Evolutionary conservation across 1,140 invertebrate species (phyloP).

Genomic region (Tetranychus urticae): DNA sequence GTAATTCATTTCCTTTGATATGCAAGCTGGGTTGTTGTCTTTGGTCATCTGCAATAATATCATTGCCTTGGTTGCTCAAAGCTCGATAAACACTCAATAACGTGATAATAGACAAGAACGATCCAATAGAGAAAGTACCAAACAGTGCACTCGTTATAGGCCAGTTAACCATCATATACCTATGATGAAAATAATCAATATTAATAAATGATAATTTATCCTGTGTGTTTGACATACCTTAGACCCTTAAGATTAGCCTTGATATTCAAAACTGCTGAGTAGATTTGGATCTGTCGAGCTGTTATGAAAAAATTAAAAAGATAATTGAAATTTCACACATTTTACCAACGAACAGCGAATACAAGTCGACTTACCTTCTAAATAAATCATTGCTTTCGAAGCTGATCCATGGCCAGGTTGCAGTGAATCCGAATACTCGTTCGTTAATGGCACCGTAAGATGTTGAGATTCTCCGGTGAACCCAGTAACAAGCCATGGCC

Average conservation of each 20-base stretch:
- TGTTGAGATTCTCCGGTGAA: neutral
- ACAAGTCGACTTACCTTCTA: neutral
- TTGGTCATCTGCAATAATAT: too few relatives aligned
- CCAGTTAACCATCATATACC: constrained; percentile 3
- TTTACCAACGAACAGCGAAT: neutral
- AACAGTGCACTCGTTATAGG: constrained; percentile 1
- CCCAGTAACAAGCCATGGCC: neutral
- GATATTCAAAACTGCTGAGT: neutral
- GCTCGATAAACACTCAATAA: neutral
- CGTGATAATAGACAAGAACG: neutral
- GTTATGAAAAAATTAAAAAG: neutral
- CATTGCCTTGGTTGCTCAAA: too few relatives aligned
- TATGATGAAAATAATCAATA: neutral
- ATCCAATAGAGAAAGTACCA: neutral
- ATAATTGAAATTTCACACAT: neutral
- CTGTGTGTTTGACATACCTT: neutral
- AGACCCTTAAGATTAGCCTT: neutral
- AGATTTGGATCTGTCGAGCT: neutral
- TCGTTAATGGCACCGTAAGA: neutral
- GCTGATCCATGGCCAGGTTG: neutral
- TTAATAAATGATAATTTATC: neutral
- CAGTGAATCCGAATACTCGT: neutral
- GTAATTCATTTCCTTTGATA: too few relatives aligned
- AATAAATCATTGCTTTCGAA: neutral
- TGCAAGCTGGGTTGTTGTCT: too few relatives aligned